Conservation (phyloP, 2,797 vertebrate genomes). For the Tapirus indicus region DNA sequence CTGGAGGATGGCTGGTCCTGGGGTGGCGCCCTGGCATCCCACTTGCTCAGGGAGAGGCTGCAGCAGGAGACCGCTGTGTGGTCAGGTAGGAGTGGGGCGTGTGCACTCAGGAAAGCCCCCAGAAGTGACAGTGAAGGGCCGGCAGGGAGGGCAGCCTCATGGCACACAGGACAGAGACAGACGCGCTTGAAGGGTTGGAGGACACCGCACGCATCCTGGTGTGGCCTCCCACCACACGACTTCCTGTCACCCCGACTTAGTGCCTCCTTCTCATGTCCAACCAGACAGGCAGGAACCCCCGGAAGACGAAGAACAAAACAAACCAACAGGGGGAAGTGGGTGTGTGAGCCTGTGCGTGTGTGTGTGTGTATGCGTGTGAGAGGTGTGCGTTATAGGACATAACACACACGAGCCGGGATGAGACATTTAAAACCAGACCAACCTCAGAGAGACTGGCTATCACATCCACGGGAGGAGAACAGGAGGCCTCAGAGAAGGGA, state of each 20-base stretch:
- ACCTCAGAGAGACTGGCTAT: no score
- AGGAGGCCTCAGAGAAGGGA: no score
- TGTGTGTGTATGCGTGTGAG: no score
- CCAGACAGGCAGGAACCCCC: not conserved
- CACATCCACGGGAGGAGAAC: no score
- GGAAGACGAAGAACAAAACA: fast-evolving
- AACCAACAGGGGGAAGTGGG: fast-evolving
- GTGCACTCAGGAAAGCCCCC: not conserved
- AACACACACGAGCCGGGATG: no score
- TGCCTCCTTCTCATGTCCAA: not conserved
- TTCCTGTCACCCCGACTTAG: not conserved
- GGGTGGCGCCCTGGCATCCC: not conserved
- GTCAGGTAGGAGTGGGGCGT: not conserved
- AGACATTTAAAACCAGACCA: no score
- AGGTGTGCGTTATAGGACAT: not conserved
- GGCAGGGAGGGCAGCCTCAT: not conserved
- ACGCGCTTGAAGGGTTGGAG: fast-evolving
- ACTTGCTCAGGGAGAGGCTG: not conserved
- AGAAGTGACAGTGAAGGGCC: not conserved
- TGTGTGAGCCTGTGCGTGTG: not conserved
- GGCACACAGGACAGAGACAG: fast-evolving
- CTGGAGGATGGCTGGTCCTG: no score
- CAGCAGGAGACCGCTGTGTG: not conserved
- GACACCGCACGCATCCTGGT: not conserved
- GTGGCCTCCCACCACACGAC: not conserved